These are phyloP conservation scores for Aricia agestis DNA, from an alignment of 1,140 invertebrate species.

Conservation along the genomic window DNA sequence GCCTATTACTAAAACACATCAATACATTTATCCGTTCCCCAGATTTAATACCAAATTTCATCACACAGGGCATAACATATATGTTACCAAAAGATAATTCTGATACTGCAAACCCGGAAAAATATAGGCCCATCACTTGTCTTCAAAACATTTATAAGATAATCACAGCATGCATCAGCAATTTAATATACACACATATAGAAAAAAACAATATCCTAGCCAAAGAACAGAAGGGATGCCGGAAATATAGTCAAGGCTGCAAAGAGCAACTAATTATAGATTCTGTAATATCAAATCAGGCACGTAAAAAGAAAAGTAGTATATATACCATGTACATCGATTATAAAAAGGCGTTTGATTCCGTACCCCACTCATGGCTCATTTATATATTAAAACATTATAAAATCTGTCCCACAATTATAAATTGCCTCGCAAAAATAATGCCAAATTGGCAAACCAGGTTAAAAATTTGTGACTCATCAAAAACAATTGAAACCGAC, in stretches of 20 bases:
- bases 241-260: conserved; percentile 27
- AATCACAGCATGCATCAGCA: conserved; percentile 20
- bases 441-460: conserved; percentile 20
- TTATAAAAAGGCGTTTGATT: conserved; percentile 26
- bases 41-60: conserved; percentile 8
- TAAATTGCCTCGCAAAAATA: not conserved
- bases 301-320: conserved; percentile 17
- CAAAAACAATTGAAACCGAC: not conserved
- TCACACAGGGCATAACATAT: conserved; percentile 25
- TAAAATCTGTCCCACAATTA: conserved; percentile 17
- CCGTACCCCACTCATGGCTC: conserved; percentile 21
- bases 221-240: conserved; percentile 34
- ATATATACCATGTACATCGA: conserved; percentile 24
- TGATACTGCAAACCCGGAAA: conserved; percentile 17
- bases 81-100: conserved; percentile 25
- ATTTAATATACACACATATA: conserved; percentile 27
- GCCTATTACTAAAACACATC: conserved; percentile 18
- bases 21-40: conserved; percentile 24
- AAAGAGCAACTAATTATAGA: conserved; percentile 34
- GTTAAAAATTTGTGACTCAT: not conserved
- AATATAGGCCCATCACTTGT: conserved; percentile 29
- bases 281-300: conserved; percentile 13
- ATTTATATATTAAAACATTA: conserved; percentile 18
- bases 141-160: conserved; percentile 25
- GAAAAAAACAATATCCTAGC: conserved; percentile 28